Evolutionary conservation across 2,888 invertebrate genomes (phyloP), one percentile per base, ranked within the genome.

Genomic region (Leptothorax acervorum): DNA sequence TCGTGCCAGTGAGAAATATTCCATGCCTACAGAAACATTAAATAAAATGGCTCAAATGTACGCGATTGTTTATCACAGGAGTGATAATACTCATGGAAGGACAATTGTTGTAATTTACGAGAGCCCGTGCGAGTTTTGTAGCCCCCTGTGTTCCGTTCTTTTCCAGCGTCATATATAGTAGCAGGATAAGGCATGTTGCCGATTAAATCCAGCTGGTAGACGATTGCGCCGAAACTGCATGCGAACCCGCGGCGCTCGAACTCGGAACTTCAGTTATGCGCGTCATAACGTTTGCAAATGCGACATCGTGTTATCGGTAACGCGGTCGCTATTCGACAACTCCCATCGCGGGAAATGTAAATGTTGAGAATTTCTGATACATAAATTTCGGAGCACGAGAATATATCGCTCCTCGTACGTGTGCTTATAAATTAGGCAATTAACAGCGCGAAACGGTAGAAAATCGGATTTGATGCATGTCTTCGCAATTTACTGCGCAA

Each of bases 241-340:
- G 31, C 12, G 39, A 0, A 51, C 63, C n/a, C 35, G 6, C 35
- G 31, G 23, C 62, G 39, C 12, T 74, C 55, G 11, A 55, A 42
- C 28, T 23, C 53, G n/a, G 28, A 63, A 42, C 68, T 70, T 70
- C 28, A 23, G 42, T 66, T 42, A n/a, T 23, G 31, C 45, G 70
- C 28, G 71, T 78, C 55, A 70, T 70, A 70, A 70, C 70, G 70
- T 45, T 78, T 70, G 55, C 55, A 35, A 78, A 70, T 70, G 42
- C 78, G 31, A 57, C 70, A 57, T 66, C 11, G 71, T 45, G 71
- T 57, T 71, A 79, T 79, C 45, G 71, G 45, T 23, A 79, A 71
- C 35, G 23, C 45, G 70, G 35, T 70, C n/a, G 31, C 28, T 78
- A 45, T 79, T 79, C 71, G 71, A 45, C 45, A 79, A 57, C 11